Evolutionary conservation across 2,113 vertebrate genomes (phyloP).

Genomic region (Pleuronectes platessa): DNA sequence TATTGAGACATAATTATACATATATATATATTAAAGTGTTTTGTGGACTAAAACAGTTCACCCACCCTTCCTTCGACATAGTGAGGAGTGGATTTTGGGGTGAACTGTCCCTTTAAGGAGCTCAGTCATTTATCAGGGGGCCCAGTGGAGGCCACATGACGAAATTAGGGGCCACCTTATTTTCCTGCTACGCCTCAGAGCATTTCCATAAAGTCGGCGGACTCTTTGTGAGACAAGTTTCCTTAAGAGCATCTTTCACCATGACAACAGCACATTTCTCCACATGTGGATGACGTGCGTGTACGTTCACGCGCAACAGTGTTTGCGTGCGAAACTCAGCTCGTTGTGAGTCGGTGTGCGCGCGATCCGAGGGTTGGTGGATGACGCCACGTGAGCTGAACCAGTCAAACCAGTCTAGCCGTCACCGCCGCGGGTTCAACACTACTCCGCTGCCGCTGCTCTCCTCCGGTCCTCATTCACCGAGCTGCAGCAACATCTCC

Average conservation of each 20-base stretch:
- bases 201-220: not conserved
- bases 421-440: not conserved
- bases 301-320: no score
- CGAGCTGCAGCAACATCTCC: not conserved
- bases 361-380: not conserved
- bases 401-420: not conserved
- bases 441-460: not conserved
- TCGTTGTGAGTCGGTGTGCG: no score
- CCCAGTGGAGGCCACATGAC: not conserved
- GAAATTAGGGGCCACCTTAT: not conserved
- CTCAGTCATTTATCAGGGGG: not conserved
- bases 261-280: not conserved
- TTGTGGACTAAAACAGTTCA: no score
- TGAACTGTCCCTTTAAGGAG: not conserved
- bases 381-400: not conserved
- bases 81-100: no score
- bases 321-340: no score
- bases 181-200: not conserved
- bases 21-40: no score
- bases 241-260: not conserved
- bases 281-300: no score
- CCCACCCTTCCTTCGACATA: no score
- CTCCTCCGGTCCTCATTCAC: not conserved
- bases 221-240: no score
- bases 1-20: no score